Conservation (phyloP, 2,113 vertebrate genomes). For the Notiomystis cincta region DNA sequence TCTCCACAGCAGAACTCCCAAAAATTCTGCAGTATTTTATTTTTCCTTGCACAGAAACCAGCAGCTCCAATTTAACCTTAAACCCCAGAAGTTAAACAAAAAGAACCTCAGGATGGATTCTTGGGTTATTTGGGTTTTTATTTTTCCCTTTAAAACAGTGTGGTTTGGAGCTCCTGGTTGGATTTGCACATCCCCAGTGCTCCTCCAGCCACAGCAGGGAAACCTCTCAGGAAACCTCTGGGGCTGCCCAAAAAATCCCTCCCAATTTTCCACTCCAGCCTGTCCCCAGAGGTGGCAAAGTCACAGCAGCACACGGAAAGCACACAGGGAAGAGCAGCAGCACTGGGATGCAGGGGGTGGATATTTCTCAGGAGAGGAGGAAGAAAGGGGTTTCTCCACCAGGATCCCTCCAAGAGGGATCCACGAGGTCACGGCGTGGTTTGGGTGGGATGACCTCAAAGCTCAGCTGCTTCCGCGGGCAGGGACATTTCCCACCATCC, state of each 20-base stretch:
- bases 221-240: background rate
- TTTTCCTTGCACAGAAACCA: background rate
- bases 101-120: background rate
- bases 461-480: background rate
- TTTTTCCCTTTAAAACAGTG: background rate
- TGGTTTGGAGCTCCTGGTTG: background rate
- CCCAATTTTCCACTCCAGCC: background rate
- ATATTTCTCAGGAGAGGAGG: background rate
- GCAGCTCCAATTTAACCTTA: background rate
- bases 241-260: background rate
- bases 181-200: background rate
- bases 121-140: background rate
- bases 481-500: accelerated
- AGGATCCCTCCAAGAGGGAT: accelerated
- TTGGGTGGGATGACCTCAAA: background rate
- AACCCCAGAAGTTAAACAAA: background rate
- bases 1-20: background rate
- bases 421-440: accelerated
- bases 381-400: background rate
- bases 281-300: background rate
- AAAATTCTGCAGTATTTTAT: background rate
- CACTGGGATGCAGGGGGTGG: background rate
- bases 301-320: background rate
- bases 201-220: accelerated
- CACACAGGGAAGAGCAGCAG: background rate